Base-by-base conservation (phyloP, 2,113 vertebrate genomes). In the Stigmatopora argus region DNA sequence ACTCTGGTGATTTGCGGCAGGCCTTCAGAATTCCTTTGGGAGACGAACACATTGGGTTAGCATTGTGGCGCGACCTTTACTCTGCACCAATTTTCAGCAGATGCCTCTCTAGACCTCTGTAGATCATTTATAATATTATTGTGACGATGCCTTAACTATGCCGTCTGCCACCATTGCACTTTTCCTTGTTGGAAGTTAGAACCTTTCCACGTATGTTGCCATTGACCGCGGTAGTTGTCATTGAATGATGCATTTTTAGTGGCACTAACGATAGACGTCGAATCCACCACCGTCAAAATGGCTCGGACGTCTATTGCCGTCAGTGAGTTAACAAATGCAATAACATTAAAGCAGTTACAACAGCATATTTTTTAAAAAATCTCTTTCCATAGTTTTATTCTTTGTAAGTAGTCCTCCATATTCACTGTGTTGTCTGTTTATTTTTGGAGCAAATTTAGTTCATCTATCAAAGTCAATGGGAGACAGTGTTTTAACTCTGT, bases 1-100 rank as follows among this genome's bases (percentile, higher is more conserved):
- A 76, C 65, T 76, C 64, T 62, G 73, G 65, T 66, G 65, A 75
- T 73, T 68, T 53, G n/a, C 9, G 1, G 49, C 35, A 60, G 45
- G 2, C 55, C 55, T 17, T 15, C 26, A 17, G 55, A 53, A 53
- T 53, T 31, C 55, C 4, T 17, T 31, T 57, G 55, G 31, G 55
- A 31, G 55, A 57, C 13, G 1, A 13, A 34, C 31, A 31, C 19
- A 57, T 34, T 57, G 7, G 12, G 19, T 53, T 23, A 53, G 17
- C 26, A 57, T 35, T 57, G 23, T 34, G 26, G 55, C 13, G 3
- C 31, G 26, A 57, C 55, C 31, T 57, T 57, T 57, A 17, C 3
- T 57, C 1, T 7, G 26, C 55, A 17, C 5, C 26, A 15, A 57
- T 57, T 34, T 57, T 34, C 23, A 7, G 23, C 14, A 15, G 13